phyloP scores from a whole-genome alignment of 2,888 invertebrate species.

The Spodoptera exigua region DNA sequence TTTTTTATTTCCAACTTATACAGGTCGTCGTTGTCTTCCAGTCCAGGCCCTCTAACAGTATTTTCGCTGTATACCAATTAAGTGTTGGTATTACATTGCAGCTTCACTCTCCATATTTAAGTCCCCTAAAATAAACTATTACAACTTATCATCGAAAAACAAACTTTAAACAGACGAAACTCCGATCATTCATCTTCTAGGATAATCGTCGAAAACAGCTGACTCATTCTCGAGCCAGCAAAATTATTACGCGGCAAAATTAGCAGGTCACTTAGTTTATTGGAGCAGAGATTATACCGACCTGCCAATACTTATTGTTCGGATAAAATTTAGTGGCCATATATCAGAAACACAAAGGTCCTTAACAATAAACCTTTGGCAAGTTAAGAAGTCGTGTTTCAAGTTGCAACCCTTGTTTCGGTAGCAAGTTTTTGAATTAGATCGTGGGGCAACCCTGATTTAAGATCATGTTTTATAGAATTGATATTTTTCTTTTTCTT shows the following conservation, averaged over 20 bases:
- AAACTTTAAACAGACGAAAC: constrained; percentile 18
- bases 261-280: constrained; percentile 43
- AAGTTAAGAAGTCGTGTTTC: constrained; percentile 54
- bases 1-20: too few species aligned
- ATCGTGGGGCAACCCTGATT: constrained; percentile 13
- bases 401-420: constrained; percentile 41
- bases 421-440: constrained; percentile 30
- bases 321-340: constrained; percentile 70
- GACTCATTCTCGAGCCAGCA: constrained; percentile 22
- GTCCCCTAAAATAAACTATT: background rate
- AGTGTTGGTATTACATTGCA: too few species aligned
- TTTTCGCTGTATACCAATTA: too few species aligned
- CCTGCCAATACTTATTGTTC: constrained; percentile 69
- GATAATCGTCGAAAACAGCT: constrained; percentile 12
- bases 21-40: too few species aligned
- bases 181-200: constrained; percentile 26
- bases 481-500: background rate
- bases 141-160: constrained; percentile 4
- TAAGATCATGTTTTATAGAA: background rate
- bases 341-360: constrained; percentile 72
- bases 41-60: too few species aligned
- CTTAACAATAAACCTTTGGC: constrained; percentile 51
- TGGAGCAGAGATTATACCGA: constrained; percentile 42
- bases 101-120: background rate
- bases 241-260: constrained; percentile 44